Conservation (phyloP, 2,797 vertebrate species). For the Cyprinella venusta region DNA sequence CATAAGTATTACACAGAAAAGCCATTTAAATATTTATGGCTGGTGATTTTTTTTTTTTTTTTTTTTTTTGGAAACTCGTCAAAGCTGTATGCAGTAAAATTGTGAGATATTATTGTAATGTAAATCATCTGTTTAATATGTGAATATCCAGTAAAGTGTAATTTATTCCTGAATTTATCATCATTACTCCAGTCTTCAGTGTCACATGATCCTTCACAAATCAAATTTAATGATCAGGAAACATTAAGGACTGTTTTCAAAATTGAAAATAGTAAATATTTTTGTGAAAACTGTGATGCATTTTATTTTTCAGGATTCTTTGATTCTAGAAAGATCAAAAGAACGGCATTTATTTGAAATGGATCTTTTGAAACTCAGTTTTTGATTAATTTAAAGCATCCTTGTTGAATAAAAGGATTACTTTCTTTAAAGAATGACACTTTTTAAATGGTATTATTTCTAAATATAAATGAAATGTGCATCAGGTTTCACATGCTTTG, state of each 20-base stretch:
- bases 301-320: too few species aligned
- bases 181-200: not conserved
- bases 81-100: not conserved
- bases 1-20: not conserved
- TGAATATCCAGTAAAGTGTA: not conserved
- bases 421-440: not conserved
- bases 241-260: too few species aligned
- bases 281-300: too few species aligned
- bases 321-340: too few species aligned
- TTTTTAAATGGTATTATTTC: not conserved
- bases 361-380: too few species aligned
- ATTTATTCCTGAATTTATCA: not conserved
- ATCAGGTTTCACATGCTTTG: not conserved
- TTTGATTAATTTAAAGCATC: not conserved
- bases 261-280: too few species aligned
- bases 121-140: not conserved
- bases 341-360: too few species aligned
- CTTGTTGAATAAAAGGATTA: not conserved
- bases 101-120: not conserved
- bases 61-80: too few species aligned
- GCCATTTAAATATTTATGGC: not conserved
- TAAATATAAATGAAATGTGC: not conserved
- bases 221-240: not conserved
- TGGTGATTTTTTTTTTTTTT: too few species aligned
- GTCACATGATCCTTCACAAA: not conserved